A percentile compares a stretch with the other conserved stretches of the same genome.
Evolutionary conservation across 2,888 invertebrate species (phyloP).

Genomic region (Eudemis profundana): DNA sequence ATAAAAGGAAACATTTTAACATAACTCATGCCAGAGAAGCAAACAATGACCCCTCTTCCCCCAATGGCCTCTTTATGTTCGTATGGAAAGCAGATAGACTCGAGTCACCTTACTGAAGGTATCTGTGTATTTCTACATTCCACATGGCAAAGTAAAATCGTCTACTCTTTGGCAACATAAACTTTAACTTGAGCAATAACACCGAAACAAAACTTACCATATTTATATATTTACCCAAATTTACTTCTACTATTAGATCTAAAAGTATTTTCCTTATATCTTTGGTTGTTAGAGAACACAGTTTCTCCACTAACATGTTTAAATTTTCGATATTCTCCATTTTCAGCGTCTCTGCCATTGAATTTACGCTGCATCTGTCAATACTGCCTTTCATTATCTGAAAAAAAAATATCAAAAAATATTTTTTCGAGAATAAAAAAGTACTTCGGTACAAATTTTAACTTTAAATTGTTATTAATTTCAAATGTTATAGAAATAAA

Average conservation of each 20-base stretch:
- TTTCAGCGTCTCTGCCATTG: conserved; percentile 56
- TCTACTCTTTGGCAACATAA: conserved; percentile 11
- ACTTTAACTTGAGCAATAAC: not conserved
- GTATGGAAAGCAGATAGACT: too few relatives aligned
- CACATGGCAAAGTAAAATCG: too few relatives aligned
- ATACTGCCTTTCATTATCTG: conserved; percentile 68
- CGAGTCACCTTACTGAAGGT: too few relatives aligned
- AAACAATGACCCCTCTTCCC: too few relatives aligned
- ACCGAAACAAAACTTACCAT: conserved; percentile 69
- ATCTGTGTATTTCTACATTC: too few relatives aligned
- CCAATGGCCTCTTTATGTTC: too few relatives aligned
- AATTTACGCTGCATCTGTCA: conserved; percentile 61
- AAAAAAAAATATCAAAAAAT: conserved; percentile 51
- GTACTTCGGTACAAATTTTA: too few relatives aligned
- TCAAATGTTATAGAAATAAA: too few relatives aligned
- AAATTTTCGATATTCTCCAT: conserved; percentile 58
- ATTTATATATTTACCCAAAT: conserved; percentile 80
- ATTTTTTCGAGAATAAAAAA: too few relatives aligned
- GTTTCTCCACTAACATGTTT: conserved; percentile 62
- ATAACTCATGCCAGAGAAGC: too few relatives aligned
- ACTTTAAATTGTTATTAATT: too few relatives aligned
- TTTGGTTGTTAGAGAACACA: conserved; percentile 72
- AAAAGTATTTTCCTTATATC: conserved; percentile 74
- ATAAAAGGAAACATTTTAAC: too few relatives aligned
- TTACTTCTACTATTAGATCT: conserved; percentile 75